Conservation (phyloP, 2,888 invertebrate genomes). For the Chloroclystis v-ata region DNA sequence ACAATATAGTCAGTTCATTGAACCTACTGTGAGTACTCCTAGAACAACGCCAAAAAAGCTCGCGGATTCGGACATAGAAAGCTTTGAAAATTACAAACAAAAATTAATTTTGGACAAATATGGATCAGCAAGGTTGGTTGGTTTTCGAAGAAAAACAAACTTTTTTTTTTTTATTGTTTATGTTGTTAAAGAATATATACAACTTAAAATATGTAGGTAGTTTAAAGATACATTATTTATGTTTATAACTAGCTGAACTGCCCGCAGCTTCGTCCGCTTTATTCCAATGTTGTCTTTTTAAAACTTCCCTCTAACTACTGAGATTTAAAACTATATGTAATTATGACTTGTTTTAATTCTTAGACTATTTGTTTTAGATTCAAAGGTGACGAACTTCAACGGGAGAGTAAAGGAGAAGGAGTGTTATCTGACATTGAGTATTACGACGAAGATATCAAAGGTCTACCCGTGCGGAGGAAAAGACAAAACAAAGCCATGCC, state of each 20-base stretch:
- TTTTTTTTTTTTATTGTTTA: no score
- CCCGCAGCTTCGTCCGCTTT: no score
- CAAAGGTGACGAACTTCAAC: conserved; percentile 1
- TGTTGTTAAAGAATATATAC: no score
- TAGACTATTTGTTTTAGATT: conserved; percentile 2
- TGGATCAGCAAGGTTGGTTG: conserved; percentile 29
- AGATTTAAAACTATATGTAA: no score
- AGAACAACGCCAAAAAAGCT: not conserved
- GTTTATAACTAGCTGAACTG: no score
- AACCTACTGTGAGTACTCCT: no score
- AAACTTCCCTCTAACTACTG: no score
- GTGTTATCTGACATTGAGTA: conserved; percentile 47
- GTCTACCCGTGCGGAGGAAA: conserved; percentile 50
- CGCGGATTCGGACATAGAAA: not conserved
- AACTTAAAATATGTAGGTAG: no score
- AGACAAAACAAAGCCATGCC: conserved; percentile 52
- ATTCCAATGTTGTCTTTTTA: no score
- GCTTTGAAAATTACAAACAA: conserved; percentile 30
- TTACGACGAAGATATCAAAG: conserved; percentile 56
- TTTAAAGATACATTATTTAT: no score
- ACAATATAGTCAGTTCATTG: no score
- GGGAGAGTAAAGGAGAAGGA: not conserved
- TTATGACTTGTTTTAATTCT: not conserved
- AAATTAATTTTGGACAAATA: conserved; percentile 34
- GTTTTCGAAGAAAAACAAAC: no score